Conservation (phyloP, 2,797 vertebrate genomes). For the Anguilla pacifica region DNA sequence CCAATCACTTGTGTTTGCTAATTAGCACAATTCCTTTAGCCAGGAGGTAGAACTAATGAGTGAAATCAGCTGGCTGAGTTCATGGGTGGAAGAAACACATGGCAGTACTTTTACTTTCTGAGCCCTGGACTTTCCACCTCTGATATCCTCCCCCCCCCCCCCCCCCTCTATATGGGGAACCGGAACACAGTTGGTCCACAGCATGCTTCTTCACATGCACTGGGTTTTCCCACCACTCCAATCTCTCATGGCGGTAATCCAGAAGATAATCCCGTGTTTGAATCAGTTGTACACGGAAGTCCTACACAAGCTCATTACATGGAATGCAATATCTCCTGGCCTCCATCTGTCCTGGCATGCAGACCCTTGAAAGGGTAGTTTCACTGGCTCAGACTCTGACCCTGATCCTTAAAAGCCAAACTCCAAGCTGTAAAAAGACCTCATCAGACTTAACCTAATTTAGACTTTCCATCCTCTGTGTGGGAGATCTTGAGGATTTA, state of each 20-base stretch:
- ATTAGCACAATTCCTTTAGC: too few species aligned
- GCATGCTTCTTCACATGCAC: background rate
- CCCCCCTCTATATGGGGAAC: background rate
- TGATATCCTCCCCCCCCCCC: too few species aligned
- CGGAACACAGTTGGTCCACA: background rate
- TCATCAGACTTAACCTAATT: background rate
- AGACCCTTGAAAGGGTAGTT: background rate
- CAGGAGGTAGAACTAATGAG: too few species aligned
- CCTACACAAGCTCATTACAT: background rate
- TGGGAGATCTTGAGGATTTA: background rate
- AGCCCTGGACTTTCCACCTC: too few species aligned
- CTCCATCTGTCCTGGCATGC: background rate
- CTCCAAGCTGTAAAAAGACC: background rate
- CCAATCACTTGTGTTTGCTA: too few species aligned
- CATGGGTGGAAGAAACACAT: background rate
- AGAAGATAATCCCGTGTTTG: conserved; percentile 10
- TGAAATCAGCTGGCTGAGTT: background rate
- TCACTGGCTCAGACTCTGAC: background rate
- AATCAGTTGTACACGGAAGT: background rate
- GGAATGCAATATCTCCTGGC: background rate
- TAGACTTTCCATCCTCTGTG: background rate
- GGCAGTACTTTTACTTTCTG: too few species aligned
- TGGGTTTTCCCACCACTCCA: background rate
- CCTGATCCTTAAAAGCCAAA: background rate
- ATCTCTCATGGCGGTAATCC: background rate